These are phyloP conservation scores for Aphis gossypii DNA, from an alignment of 1,140 invertebrate species.

Conservation along the genomic window DNA sequence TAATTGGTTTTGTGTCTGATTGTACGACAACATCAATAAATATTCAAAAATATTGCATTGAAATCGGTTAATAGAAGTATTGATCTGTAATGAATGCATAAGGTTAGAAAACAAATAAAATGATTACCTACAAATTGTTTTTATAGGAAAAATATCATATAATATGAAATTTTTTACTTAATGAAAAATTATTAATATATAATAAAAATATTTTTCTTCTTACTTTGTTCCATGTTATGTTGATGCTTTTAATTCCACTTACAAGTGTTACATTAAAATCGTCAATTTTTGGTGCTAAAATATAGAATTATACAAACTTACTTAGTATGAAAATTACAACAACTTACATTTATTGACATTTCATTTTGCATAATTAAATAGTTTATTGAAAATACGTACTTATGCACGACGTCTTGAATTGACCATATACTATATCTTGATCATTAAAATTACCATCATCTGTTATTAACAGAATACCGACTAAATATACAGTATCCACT, in stretches of 20 bases:
- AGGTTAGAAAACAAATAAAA: not conserved
- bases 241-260: not conserved
- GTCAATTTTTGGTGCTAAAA: not conserved
- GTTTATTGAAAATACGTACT: constrained; percentile 14
- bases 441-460: constrained; percentile 27
- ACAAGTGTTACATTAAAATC: not conserved
- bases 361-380: not conserved
- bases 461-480: not conserved
- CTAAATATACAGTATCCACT: not conserved
- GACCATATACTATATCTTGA: not conserved
- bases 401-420: not conserved
- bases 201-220: not conserved
- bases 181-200: not conserved
- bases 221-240: not conserved
- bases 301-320: not conserved
- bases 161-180: not conserved
- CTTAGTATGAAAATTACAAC: not conserved
- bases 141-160: not conserved
- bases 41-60: not conserved
- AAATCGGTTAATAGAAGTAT: not conserved
- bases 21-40: not conserved
- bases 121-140: not conserved
- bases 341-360: not conserved
- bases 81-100: not conserved
- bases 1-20: not conserved